Conservation (phyloP, 2,888 invertebrate genomes). For the Dasysyrphus tricinctus region DNA sequence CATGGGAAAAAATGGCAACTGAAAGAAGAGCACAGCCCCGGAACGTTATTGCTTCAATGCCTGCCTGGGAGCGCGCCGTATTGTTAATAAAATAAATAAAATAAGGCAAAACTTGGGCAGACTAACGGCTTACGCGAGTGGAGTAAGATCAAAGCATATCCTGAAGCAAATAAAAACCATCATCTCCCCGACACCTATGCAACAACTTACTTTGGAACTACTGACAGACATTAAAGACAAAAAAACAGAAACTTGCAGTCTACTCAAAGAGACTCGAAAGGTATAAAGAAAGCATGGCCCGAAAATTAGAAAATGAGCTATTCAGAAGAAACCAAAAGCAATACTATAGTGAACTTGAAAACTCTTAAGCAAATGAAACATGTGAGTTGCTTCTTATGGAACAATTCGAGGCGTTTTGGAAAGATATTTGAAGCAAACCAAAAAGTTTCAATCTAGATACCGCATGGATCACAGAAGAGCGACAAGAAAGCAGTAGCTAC, state of each 20-base stretch:
- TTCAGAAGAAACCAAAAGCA: neutral
- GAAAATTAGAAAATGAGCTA: neutral
- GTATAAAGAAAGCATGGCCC: neutral
- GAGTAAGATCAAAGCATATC: neutral
- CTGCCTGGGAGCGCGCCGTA: no score
- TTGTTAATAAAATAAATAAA: no score
- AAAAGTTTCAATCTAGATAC: neutral
- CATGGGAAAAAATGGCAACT: no score
- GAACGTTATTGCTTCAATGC: no score
- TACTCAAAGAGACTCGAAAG: neutral
- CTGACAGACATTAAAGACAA: neutral
- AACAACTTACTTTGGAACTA: neutral
- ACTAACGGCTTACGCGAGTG: neutral
- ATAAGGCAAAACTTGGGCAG: neutral
- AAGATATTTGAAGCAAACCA: neutral
- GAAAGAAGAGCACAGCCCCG: no score
- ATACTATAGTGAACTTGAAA: neutral
- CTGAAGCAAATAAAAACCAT: neutral
- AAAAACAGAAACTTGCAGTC: neutral
- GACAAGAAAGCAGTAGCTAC: no score
- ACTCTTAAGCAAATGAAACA: neutral
- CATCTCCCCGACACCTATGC: neutral
- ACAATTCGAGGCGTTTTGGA: neutral
- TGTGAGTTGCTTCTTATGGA: neutral
- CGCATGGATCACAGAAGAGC: neutral